phyloP scores from a whole-genome alignment of 2,797 vertebrate genomes.

The Sebastes minor region DNA sequence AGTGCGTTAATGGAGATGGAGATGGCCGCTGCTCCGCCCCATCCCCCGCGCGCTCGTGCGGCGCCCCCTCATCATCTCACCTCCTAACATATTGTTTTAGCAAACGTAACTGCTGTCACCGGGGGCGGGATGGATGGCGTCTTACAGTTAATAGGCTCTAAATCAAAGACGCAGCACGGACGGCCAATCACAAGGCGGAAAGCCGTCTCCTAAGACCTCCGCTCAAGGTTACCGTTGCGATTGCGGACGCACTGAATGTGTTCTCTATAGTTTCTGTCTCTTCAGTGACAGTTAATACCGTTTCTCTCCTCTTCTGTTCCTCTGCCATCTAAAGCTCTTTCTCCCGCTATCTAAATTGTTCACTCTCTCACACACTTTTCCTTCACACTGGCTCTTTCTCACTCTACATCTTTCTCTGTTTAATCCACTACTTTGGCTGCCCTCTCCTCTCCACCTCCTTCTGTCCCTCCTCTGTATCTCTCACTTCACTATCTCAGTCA shows the following conservation, averaged over 20 bases:
- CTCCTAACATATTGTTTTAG: constrained; percentile 77
- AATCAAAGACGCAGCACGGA: constrained; percentile 53
- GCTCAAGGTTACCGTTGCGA: constrained; percentile 63
- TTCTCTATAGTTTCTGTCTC: constrained; percentile 17
- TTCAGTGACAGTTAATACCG: constrained; percentile 31
- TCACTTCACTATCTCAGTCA: constrained; percentile 26
- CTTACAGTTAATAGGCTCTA: constrained; percentile 71
- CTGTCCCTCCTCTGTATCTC: constrained; percentile 3
- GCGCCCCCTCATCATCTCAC: constrained; percentile 69
- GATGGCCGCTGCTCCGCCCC: constrained; percentile 16
- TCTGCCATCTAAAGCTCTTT: constrained; percentile 32
- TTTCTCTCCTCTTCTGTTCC: constrained; percentile 22
- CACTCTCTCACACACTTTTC: background rate
- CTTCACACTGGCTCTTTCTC: background rate
- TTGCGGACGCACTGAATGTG: constrained; percentile 24
- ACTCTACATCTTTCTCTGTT: constrained; percentile 16
- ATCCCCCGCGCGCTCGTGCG: background rate
- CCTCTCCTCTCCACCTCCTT: constrained; percentile 15
- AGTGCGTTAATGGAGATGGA: constrained; percentile 79
- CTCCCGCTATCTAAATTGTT: constrained; percentile 18
- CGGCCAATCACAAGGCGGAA: constrained; percentile 50
- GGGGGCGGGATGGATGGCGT: constrained; percentile 59
- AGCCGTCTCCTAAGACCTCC: constrained; percentile 43
- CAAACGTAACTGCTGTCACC: constrained; percentile 67
- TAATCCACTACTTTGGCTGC: constrained; percentile 31